Evolutionary conservation across 2,888 invertebrate species (phyloP), one percentile per base, ranked within the genome.

Genomic region (Amaurobius ferox): DNA sequence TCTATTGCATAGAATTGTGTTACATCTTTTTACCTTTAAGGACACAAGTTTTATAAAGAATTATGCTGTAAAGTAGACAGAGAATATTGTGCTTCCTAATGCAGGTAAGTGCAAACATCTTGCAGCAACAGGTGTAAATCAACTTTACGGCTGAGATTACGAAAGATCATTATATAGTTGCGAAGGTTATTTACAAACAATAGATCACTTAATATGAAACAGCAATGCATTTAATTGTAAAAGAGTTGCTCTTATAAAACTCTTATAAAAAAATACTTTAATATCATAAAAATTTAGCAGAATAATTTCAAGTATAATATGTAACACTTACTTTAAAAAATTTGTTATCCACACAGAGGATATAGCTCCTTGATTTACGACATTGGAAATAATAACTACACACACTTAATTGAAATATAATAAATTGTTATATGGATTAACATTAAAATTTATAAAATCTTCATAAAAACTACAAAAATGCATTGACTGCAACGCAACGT

Each of bases 51-150:
- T n/a, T n/a, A n/a, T n/a, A n/a, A n/a, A n/a, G n/a, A n/a, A n/a
- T n/a, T n/a, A n/a, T n/a, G n/a, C n/a, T n/a, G n/a, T n/a, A n/a
- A n/a, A n/a, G n/a, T n/a, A n/a, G n/a, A n/a, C n/a, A n/a, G n/a
- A n/a, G n/a, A n/a, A n/a, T n/a, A n/a, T n/a, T n/a, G n/a, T 7
- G 23, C 28, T 73, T 35, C 26, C 23, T 16, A 44, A 16, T 55
- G 26, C 19, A 32, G 23, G 26, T 19, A 23, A 29, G 70, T 30
- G 16, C 62, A 28, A 70, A 78, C 55, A 55, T 48, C 13, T 73
- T 19, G 13, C 28, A 68, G 68, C 78, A 78, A 78, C 78, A 78
- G 78, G 78, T 78, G 78, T 62, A 70, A 70, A 78, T 78, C 78
- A 70, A 68, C 44, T 78, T 62, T 70, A 71, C 62, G 62, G 62